These are phyloP conservation scores for Synergus umbraculus DNA, from an alignment of 2,888 invertebrate species.

Conservation along the genomic window DNA sequence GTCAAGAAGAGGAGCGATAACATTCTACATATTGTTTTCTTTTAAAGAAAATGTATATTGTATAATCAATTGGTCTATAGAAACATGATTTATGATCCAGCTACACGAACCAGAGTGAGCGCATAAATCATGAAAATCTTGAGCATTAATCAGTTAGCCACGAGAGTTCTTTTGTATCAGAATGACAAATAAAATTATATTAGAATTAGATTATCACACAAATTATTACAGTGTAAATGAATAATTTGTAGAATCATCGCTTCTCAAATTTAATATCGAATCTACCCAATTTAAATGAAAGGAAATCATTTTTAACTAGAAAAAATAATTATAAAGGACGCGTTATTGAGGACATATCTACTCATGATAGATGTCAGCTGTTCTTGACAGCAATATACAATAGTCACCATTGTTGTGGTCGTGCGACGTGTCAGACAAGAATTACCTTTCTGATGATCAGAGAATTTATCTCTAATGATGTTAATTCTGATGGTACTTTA, in stretches of 20 bases:
- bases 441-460: slow-evolving; percentile 11
- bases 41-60: neutral
- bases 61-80: neutral
- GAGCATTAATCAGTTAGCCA: neutral
- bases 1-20: neutral
- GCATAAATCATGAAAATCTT: slow-evolving; percentile 10
- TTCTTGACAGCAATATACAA: neutral
- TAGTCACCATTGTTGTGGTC: neutral
- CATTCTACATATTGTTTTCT: neutral
- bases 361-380: slow-evolving; percentile 28
- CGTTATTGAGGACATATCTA: neutral
- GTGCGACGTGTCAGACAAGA: neutral
- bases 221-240: neutral
- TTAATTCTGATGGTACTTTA: neutral
- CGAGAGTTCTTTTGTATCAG: neutral
- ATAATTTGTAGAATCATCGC: neutral
- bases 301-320: neutral
- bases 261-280: neutral
- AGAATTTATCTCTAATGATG: slow-evolving; percentile 10
- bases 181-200: neutral
- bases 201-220: neutral
- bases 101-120: neutral
- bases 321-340: neutral
- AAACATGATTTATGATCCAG: neutral
- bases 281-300: neutral